Base-by-base conservation (phyloP, 2,113 vertebrate genomes). In the Halcyon senegalensis region DNA sequence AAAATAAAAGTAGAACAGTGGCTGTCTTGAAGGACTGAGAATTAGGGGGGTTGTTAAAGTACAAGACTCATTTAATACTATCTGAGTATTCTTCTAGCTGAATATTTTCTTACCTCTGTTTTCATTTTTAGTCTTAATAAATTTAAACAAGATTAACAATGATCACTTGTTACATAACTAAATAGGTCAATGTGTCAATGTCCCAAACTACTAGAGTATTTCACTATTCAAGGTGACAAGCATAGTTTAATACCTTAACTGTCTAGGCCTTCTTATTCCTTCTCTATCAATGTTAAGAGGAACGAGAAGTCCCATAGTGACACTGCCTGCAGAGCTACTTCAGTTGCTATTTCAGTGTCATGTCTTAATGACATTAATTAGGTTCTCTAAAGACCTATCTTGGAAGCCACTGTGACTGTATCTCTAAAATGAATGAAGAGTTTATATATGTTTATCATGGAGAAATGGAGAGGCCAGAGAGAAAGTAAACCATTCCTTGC, bases 261-360 rank as follows among this genome's bases (percentile, higher is more conserved):
- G 5, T 50, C 50, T 44, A 7, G 5, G 10, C 10, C 11, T 63
- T 55, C 18, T 67, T 75, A 50, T 21, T 72, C 28, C 9, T 55
- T 58, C 43, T 13, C 0, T n/a, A 41, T 41, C 51, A 81, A 31
- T 0, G 0, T 51, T 21, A 84, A 78, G 6, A 69, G 9, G 9
- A 76, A 51, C 19, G 19, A 44, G 9, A 81, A 70, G 55, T 69
- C 35, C 31, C 23, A 44, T 17, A 73, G 41, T 30, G 30, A 27
- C 39, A 37, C 31, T 51, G 11, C 23, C 44, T 3, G 2, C 27
- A 37, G 31, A 56, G 23, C 2, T 14, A 35, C 69, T 69, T 79
- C 30, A 64, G 10, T 33, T 75, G 11, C 16, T 93, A 0, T 56
- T 92, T 83, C 68, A 67, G 20, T 58, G n/a, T 28, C 4, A 31